Evolutionary conservation across 2,113 vertebrate species (phyloP), one percentile per base, ranked within the genome.

Genomic region (Menidia beryllina): DNA sequence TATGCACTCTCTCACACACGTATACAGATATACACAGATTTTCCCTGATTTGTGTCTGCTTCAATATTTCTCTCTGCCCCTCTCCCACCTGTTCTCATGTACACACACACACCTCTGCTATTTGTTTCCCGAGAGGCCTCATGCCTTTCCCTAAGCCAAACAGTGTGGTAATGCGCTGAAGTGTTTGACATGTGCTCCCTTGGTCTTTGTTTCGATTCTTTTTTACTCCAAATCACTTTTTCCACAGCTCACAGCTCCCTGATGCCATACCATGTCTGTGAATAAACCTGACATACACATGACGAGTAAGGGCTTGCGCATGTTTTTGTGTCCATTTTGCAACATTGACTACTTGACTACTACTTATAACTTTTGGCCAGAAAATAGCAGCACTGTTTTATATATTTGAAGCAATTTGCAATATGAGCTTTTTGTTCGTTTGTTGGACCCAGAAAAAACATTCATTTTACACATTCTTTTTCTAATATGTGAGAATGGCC

Each of bases 91-190:
- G 3, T 17, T 2, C 49, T 27, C 51, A 49, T 39, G 43, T 57
- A 30, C 23, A 60, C 53, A 54, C 48, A 61, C 57, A 60, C 51
- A 71, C 72, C 62, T 58, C 67, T 75, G 60, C 38, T 49, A 50
- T 70, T 80, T 55, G 56, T 86, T 73, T 86, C 83, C 60, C 66
- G 12, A 11, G 70, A 82, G 82, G 68, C 53, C 70, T 63, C 39
- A 67, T 79, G 84, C 72, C 36, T 85, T 62, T 83, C 48, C 66
- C 47, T 55, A 50, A 77, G 66, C 71, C 84, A 81, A 85, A 80
- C 76, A 79, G 34, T 69, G 73, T 70, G 74, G 72, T 91, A 86
- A 88, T 79, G 72, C 72, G 77, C 61, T 76, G 72, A 83, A 76
- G 62, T 73, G 69, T 85, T 78, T 81, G 83, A 82, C 81, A 77